Evolutionary conservation across 2,113 vertebrate genomes (phyloP).

Genomic region (Oncorhynchus keta): DNA sequence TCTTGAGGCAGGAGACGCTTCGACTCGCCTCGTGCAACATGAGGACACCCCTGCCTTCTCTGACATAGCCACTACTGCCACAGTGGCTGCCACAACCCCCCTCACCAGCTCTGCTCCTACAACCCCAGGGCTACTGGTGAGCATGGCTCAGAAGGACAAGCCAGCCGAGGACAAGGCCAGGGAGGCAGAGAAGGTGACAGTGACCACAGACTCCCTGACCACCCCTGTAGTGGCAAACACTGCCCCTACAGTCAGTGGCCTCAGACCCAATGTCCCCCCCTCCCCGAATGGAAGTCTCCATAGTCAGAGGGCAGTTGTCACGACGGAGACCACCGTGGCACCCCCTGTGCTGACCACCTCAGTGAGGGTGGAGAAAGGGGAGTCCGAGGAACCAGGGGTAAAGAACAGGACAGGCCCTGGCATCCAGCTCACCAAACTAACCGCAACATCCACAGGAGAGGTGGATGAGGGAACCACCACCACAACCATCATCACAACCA

Average conservation of each 20-base stretch:
- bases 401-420: constrained; percentile 40
- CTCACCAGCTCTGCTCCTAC: constrained; percentile 60
- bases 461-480: constrained; percentile 68
- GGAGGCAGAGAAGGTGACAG: constrained; percentile 28
- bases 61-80: constrained; percentile 72
- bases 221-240: constrained; percentile 39
- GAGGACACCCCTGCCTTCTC: constrained; percentile 76
- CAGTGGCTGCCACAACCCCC: constrained; percentile 61
- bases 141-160: constrained; percentile 46
- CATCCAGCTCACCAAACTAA: constrained; percentile 24
- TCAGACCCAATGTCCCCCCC: constrained; percentile 8
- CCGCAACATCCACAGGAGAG: constrained; percentile 50
- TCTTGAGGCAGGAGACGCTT: constrained; percentile 31
- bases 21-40: constrained; percentile 67
- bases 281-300: constrained; percentile 18
- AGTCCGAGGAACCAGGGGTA: constrained; percentile 22
- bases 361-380: constrained; percentile 32
- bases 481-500: constrained; percentile 79
- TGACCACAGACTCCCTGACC: constrained; percentile 63
- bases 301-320: neutral
- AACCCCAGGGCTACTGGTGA: constrained; percentile 44
- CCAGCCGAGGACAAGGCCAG: constrained; percentile 27
- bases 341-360: constrained; percentile 45
- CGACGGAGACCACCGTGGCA: constrained; percentile 19
- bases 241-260: constrained; percentile 12